Conservation (phyloP, 1,140 invertebrate species). For the Drosophila auraria region DNA sequence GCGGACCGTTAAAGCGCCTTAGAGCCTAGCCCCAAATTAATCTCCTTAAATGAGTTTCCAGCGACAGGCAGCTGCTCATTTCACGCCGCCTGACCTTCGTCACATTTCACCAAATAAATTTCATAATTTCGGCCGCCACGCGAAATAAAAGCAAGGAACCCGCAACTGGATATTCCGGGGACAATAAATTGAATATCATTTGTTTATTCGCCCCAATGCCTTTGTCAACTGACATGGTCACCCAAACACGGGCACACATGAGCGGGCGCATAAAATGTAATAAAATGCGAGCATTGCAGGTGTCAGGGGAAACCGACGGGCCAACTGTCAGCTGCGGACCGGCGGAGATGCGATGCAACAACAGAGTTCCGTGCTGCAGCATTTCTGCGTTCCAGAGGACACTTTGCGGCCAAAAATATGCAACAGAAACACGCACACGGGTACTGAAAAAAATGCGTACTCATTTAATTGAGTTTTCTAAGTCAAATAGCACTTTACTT, state of each 20-base stretch:
- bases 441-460: slow-evolving; percentile 25
- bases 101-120: slow-evolving; percentile 54
- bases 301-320: slow-evolving; percentile 67
- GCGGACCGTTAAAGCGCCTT: slow-evolving; percentile 62
- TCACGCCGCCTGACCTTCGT: slow-evolving; percentile 47
- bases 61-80: slow-evolving; percentile 56
- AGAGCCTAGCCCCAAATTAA: slow-evolving; percentile 71
- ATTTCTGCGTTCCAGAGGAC: slow-evolving; percentile 48
- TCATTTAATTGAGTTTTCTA: slow-evolving; percentile 7
- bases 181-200: slow-evolving; percentile 83
- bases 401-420: slow-evolving; percentile 78
- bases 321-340: slow-evolving; percentile 57
- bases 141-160: slow-evolving; percentile 14
- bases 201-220: slow-evolving; percentile 76
- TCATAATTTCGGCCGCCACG: slow-evolving; percentile 36
- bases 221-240: slow-evolving; percentile 70
- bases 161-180: slow-evolving; percentile 36
- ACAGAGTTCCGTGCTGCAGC: slow-evolving; percentile 21
- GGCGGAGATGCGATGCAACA: slow-evolving; percentile 17
- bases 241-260: slow-evolving; percentile 42
- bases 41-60: slow-evolving; percentile 70
- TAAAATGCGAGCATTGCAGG: slow-evolving; percentile 81
- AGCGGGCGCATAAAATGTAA: slow-evolving; percentile 67
- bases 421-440: slow-evolving; percentile 31
- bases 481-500: not conserved